Percentiles rank a stretch among this genome's conserved stretches.
Evolutionary conservation across 37 sponge, comb jelly and placozoan genomes (phyloP).

Genomic region (Halichondria panicea): DNA sequence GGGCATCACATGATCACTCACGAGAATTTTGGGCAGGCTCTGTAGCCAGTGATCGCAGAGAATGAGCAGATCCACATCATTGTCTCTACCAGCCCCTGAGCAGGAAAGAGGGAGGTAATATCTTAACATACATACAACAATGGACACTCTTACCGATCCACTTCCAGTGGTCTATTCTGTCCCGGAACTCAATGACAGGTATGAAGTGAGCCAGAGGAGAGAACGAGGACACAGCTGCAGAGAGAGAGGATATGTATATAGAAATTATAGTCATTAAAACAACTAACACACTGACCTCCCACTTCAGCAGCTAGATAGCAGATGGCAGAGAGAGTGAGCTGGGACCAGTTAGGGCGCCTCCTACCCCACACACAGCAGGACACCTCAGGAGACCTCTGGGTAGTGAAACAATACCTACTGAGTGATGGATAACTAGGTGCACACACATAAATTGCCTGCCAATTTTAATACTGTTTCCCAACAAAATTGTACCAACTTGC

Average conservation of each 20-base stretch:
- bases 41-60: conserved; percentile 75
- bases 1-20: not conserved
- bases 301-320: conserved; percentile 77
- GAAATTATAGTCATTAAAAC: too few relatives aligned
- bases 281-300: conserved; percentile 48
- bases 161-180: conserved; percentile 84
- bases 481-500: not conserved
- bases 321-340: conserved; percentile 62
- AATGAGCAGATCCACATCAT: conserved; percentile 57
- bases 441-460: not conserved
- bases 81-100: conserved; percentile 66
- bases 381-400: conserved; percentile 46
- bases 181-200: conserved; percentile 77
- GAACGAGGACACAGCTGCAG: conserved; percentile 55
- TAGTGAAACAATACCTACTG: not conserved
- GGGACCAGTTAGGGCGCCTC: conserved; percentile 51
- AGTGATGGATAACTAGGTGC: not conserved
- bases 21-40: conserved; percentile 61
- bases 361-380: conserved; percentile 47
- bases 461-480: not conserved
- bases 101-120: too few relatives aligned
- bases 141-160: conserved; percentile 66
- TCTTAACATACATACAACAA: conserved; percentile 3
- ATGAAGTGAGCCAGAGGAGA: conserved; percentile 68
- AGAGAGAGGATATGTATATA: not conserved